Base-by-base conservation (phyloP, 2,888 invertebrate genomes). In the Nomada hirtipes region DNA sequence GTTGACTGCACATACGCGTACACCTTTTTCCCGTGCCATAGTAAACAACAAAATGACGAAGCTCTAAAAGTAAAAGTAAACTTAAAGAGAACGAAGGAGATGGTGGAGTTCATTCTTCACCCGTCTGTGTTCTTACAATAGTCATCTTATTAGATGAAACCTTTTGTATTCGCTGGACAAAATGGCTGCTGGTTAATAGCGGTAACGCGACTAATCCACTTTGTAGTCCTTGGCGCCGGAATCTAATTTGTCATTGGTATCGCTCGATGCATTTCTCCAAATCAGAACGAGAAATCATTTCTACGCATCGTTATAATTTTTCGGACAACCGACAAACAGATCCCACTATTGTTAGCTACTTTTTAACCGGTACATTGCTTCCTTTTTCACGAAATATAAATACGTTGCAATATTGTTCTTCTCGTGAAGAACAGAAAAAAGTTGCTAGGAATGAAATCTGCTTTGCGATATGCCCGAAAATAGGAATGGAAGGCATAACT, bases 401-500 rank as follows among this genome's bases (percentile, higher is more conserved):
- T 36, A 36, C 36, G 7, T 7, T 7, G 36, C 7, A 36, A 36
- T 7, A 36, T 36, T 36, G 36, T 36, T 36, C 36, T 36, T 7
- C 36, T 7, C 36, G 36, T 36, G 36, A 36, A 7, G 36, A 36
- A 36, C 7, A 0, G 36, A 7, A 7, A 1, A 36, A 36, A 0
- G 36, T 36, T 36, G 36, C 36, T 36, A 7, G 36, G 36, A 36
- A 36, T 36, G 9, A 36, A 57, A 23, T 26, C 2, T 13, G 26
- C 47, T 13, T 47, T 13, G 47, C 47, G 15, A 13, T 47, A 47
- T 73, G 61, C 77, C 53, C 83, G 75, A 75, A 71, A 82, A 65
- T 80, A 93, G 93, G 83, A 92, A 93, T 90, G 94, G 94, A 82
- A 95, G 95, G 86, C 95, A 95, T 92, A 96, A 96, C 90, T 97